Conservation (phyloP, 1,140 invertebrate species). For the Hormaphis cornu region DNA sequence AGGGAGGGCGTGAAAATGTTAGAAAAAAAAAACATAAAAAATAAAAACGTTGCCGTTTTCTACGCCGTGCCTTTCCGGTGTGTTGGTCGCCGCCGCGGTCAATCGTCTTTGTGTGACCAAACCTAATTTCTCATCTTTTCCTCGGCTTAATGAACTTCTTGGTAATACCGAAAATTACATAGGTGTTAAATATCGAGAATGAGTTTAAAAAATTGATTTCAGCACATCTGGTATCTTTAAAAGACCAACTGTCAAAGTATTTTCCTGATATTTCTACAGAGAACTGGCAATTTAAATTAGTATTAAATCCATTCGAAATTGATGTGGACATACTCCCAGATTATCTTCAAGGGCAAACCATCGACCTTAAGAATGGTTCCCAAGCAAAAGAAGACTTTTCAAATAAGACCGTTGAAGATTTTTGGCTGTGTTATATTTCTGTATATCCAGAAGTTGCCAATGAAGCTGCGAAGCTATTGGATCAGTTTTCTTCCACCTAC, state of each 20-base stretch:
- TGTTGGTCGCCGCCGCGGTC: no score
- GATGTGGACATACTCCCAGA: conserved; percentile 13
- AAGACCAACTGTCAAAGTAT: conserved; percentile 21
- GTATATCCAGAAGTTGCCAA: conserved; percentile 12
- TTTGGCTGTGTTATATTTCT: not conserved
- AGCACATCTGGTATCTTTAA: conserved; percentile 25
- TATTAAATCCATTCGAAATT: conserved; percentile 25
- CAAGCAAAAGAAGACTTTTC: not conserved
- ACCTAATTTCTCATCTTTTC: conserved; percentile 25
- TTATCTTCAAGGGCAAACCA: conserved; percentile 20
- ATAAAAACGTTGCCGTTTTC: no score
- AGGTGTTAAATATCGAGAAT: conserved; percentile 14
- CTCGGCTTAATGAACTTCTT: conserved; percentile 1
- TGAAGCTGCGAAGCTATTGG: conserved; percentile 12
- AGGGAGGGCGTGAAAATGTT: no score
- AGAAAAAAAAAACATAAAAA: no score
- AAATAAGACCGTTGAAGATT: conserved; percentile 1
- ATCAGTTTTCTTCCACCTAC: conserved; percentile 34
- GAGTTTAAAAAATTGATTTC: conserved; percentile 16
- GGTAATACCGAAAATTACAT: conserved; percentile 5
- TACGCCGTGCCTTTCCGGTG: no score
- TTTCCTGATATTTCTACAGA: conserved; percentile 17
- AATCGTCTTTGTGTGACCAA: conserved; percentile 2
- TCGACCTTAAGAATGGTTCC: conserved; percentile 2
- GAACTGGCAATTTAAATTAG: not conserved